Percentiles rank a stretch among this genome's conserved stretches.
Evolutionary conservation across 2,888 invertebrate genomes (phyloP).

Genomic region (Catocala sponsa): DNA sequence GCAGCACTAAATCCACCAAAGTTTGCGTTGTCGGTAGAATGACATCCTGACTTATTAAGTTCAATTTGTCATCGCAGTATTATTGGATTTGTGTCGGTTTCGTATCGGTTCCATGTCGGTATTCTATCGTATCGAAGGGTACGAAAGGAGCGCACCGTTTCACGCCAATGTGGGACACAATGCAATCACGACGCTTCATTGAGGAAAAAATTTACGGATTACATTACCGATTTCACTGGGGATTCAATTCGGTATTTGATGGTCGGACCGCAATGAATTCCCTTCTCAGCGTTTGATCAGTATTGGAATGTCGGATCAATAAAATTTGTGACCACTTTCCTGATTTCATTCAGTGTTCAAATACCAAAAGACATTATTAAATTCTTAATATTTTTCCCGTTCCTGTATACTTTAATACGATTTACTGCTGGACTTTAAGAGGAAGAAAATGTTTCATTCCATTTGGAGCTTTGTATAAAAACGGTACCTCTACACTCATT

Average conservation of each 20-base stretch:
- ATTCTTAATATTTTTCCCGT: background rate
- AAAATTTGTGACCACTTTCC: background rate
- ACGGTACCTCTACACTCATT: constrained; percentile 1
- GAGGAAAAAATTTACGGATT: constrained; percentile 35
- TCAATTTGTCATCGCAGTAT: too few species aligned
- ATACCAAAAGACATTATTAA: background rate
- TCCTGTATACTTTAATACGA: background rate
- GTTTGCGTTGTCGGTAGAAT: too few species aligned
- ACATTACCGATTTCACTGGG: constrained; percentile 28
- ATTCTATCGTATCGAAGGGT: background rate
- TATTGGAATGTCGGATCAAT: constrained; percentile 10
- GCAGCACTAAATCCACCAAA: too few species aligned
- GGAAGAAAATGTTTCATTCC: constrained; percentile 4
- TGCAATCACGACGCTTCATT: constrained; percentile 28
- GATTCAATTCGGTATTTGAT: constrained; percentile 26
- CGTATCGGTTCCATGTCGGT: too few species aligned
- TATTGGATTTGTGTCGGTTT: too few species aligned
- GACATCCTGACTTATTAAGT: too few species aligned
- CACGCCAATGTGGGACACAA: constrained; percentile 16
- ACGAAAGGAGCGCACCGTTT: background rate
- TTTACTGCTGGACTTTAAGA: background rate
- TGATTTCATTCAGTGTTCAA: constrained; percentile 5
- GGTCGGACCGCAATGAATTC: constrained; percentile 18
- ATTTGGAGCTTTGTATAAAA: background rate
- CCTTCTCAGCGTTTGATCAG: constrained; percentile 16